Base-by-base conservation (phyloP, 2,888 invertebrate genomes). In the Callimorpha dominula region DNA sequence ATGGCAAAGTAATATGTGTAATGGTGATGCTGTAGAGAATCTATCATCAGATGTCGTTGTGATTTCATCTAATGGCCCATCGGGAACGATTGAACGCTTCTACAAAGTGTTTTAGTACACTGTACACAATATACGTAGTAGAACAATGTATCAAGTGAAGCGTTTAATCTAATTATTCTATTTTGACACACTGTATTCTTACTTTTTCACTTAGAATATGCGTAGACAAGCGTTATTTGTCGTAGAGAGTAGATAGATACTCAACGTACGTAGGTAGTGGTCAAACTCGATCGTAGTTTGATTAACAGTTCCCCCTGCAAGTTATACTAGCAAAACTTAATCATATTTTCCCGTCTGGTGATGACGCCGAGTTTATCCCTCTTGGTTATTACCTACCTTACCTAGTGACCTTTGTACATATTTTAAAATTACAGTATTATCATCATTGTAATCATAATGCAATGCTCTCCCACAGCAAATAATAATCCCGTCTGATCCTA, bases 1-100 rank as follows among this genome's bases (percentile, higher is more conserved):
- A 20, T 31, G 52, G 42, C 54, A 31, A 52, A 71, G 62, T 67
- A 71, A 69, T 67, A 74, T 65, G 72, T 40, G 20, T 62, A n/a
- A 50, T 31, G 20, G 72, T 60, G 66, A 62, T 11, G 20, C 49
- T 46, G n/a, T 7, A 14, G 46, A 46, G 42, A 64, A 60, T 65
- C 40, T 17, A 66, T 71, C 54, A 43, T 31, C 15, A 52, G 67
- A 68, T 67, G 46, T 68, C 52, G 31, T 14, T 54, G 67, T 52
- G 52, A 67, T 67, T 54, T 17, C 31, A 11, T 40, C 31, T 72
- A 68, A 72, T 57, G 54, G 72, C 17, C 72, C 31, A 64, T 72
- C 57, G 52, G 65, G 63, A 67, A 11, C 63, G 20, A 68, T 54
- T 64, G 40, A 68, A 31, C 20, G 46, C 46, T 57, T 49, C 54